Conservation (phyloP, 2,113 vertebrate species). For the Brachirus orientalis region DNA sequence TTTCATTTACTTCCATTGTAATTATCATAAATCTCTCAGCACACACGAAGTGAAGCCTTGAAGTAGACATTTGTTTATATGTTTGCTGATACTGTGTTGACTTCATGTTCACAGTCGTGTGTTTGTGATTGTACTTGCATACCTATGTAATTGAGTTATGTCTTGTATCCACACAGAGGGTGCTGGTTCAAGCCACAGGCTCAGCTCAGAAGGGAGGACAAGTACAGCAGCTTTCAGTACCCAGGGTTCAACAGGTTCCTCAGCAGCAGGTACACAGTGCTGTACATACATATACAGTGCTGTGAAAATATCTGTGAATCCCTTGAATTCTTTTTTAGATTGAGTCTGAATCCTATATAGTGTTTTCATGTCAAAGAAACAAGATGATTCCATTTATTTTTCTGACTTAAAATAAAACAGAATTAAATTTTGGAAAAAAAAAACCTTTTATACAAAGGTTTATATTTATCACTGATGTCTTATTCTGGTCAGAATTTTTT, state of each 20-base stretch:
- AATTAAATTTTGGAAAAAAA: no score
- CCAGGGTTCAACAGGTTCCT: slow-evolving; percentile 91
- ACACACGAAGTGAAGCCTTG: neutral
- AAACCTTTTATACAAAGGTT: neutral
- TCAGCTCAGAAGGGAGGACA: slow-evolving; percentile 90
- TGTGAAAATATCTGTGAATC: slow-evolving; percentile 56
- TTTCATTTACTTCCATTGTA: neutral
- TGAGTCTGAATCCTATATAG: neutral
- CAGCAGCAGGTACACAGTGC: slow-evolving; percentile 92
- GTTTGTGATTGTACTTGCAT: slow-evolving; percentile 52
- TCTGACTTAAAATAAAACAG: no score
- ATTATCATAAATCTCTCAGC: neutral
- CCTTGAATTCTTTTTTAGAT: slow-evolving; percentile 26
- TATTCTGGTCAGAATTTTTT: neutral
- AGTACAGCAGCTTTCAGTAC: slow-evolving; percentile 90
- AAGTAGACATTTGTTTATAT: neutral
- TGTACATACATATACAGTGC: slow-evolving; percentile 67
- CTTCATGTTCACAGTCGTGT: slow-evolving; percentile 34
- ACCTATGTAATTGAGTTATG: slow-evolving; percentile 70
- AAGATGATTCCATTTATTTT: no score
- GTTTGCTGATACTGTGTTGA: slow-evolving; percentile 27
- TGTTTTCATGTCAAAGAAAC: slow-evolving; percentile 6
- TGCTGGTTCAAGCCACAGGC: slow-evolving; percentile 92
- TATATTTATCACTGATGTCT: slow-evolving; percentile 9
- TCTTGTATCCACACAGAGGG: slow-evolving; percentile 87